phyloP scores from a whole-genome alignment of 2,113 vertebrate genomes.

The Centropristis striata region DNA sequence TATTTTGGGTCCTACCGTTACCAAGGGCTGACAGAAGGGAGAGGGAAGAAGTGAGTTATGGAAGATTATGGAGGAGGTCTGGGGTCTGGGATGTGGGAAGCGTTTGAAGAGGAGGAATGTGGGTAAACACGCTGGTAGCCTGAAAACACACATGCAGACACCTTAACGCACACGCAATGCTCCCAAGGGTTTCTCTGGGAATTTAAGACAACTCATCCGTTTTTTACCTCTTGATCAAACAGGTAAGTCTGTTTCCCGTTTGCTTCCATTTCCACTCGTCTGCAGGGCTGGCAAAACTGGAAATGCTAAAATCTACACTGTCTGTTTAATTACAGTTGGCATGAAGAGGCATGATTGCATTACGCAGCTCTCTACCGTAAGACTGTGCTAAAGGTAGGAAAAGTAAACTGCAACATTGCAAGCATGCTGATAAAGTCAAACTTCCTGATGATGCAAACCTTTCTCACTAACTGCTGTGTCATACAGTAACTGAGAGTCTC shows the following conservation, averaged over 20 bases:
- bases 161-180: slow-evolving; percentile 38
- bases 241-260: slow-evolving; percentile 67
- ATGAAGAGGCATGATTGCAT: not conserved
- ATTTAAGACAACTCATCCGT: slow-evolving; percentile 23
- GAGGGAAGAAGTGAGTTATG: slow-evolving; percentile 40
- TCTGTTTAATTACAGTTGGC: not conserved
- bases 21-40: slow-evolving; percentile 23
- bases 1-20: slow-evolving; percentile 31
- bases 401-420: not conserved
- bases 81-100: slow-evolving; percentile 66
- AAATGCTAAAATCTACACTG: slow-evolving; percentile 24
- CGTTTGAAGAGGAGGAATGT: slow-evolving; percentile 71
- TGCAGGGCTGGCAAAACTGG: slow-evolving; percentile 41
- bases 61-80: slow-evolving; percentile 63
- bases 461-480: slow-evolving; percentile 22
- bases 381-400: not conserved
- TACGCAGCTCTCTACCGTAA: not conserved
- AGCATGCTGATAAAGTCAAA: slow-evolving; percentile 35
- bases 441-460: slow-evolving; percentile 54
- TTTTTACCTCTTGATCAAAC: slow-evolving; percentile 33
- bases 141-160: slow-evolving; percentile 38
- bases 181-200: slow-evolving; percentile 42
- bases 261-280: slow-evolving; percentile 14
- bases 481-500: slow-evolving; percentile 11
- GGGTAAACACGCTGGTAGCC: slow-evolving; percentile 66